Evolutionary conservation across 92 coral and sea anemone genomes (phyloP).

Genomic region (Scolanthus callimorphus): DNA sequence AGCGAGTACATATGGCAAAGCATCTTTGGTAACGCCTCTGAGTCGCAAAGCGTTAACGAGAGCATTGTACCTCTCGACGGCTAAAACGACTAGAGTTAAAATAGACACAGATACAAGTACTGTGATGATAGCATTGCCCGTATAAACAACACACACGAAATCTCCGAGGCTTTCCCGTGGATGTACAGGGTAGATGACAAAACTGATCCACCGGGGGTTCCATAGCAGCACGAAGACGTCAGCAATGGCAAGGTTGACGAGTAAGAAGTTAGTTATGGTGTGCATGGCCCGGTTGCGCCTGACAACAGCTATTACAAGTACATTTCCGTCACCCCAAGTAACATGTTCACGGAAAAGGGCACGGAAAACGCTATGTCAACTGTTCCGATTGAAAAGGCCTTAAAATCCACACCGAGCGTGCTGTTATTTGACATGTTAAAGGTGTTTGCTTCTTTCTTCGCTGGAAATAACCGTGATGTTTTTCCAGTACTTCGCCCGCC

Average conservation of each 20-base stretch:
- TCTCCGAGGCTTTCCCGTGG: constrained; percentile 55
- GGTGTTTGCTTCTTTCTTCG: too few relatives aligned
- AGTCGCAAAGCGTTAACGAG: constrained; percentile 52
- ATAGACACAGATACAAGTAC: constrained; percentile 46
- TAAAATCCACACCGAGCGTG: constrained; percentile 12
- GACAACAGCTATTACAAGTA: constrained; percentile 40
- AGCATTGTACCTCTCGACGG: constrained; percentile 66
- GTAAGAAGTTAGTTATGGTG: constrained; percentile 50
- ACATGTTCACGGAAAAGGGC: constrained; percentile 20
- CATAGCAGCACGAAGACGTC: constrained; percentile 40
- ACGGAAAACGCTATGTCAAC: constrained; percentile 40
- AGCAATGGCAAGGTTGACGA: constrained; percentile 55
- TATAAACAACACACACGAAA: constrained; percentile 47
- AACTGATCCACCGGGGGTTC: constrained; percentile 54
- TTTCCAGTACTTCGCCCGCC: too few relatives aligned
- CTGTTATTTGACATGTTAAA: constrained; percentile 16
- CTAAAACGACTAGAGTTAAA: constrained; percentile 42
- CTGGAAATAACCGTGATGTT: too few relatives aligned
- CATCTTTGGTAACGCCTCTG: constrained; percentile 20
- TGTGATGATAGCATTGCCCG: constrained; percentile 57
- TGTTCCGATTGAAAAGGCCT: constrained; percentile 24
- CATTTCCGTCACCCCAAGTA: constrained; percentile 44
- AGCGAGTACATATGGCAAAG: constrained; percentile 25
- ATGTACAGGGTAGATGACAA: constrained; percentile 44
- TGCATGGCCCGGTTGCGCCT: constrained; percentile 44